Evolutionary conservation across 92 coral and sea anemone genomes (phyloP).

Genomic region (Zoanthus sociatus): DNA sequence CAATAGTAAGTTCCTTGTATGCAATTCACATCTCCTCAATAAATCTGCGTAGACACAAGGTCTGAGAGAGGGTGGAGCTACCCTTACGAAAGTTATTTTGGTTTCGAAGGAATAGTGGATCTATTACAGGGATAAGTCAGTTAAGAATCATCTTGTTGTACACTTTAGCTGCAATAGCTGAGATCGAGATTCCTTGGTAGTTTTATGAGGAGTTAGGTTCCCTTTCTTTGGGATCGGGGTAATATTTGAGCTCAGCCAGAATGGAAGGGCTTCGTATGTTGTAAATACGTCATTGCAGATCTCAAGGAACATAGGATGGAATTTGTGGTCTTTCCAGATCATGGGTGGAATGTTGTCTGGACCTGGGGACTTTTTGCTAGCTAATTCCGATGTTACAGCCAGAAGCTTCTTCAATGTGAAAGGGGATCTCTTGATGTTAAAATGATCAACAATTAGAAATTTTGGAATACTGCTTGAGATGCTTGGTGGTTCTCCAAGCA

Average conservation of each 20-base stretch:
- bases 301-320: slow-evolving; percentile 12
- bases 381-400: not conserved
- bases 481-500: slow-evolving; percentile 7
- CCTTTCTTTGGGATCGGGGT: slow-evolving; percentile 45
- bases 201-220: not conserved
- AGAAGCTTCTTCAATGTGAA: not conserved
- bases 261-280: not conserved
- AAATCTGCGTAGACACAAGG: not conserved
- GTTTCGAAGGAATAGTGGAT: not conserved
- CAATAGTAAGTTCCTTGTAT: not conserved
- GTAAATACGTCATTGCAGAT: slow-evolving; percentile 17
- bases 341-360: slow-evolving; percentile 40
- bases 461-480: not conserved
- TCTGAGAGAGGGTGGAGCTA: not conserved
- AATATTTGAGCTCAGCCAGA: not conserved
- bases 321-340: slow-evolving; percentile 18
- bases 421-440: slow-evolving; percentile 16
- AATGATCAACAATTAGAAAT: not conserved
- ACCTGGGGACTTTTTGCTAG: slow-evolving; percentile 24
- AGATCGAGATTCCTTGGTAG: slow-evolving; percentile 24
- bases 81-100: too few relatives aligned
- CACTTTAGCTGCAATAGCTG: slow-evolving; percentile 27
- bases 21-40: not conserved
- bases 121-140: slow-evolving; percentile 4
- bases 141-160: slow-evolving; percentile 8